Percentiles rank a stretch among this genome's conserved stretches.
phyloP scores from a whole-genome alignment of 2,888 invertebrate genomes.

The Parnassius glacialis region DNA sequence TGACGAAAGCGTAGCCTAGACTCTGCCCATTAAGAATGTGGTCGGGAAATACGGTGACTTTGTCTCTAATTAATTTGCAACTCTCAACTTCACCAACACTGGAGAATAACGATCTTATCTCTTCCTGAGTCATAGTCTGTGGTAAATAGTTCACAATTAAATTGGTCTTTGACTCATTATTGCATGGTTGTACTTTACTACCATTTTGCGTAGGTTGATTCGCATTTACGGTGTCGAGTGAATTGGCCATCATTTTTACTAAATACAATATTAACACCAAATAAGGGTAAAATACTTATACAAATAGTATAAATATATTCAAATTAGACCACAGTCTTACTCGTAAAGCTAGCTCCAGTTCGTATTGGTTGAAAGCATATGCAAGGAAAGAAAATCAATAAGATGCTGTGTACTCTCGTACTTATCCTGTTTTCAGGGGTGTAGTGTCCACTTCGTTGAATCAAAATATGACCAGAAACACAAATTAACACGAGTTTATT shows the following conservation, averaged over 20 bases:
- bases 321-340: conserved; percentile 60
- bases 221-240: conserved; percentile 75
- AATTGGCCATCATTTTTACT: conserved; percentile 78
- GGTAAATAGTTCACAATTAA: conserved; percentile 99
- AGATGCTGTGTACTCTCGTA: conserved; percentile 79
- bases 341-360: conserved; percentile 68
- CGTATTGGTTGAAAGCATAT: conserved; percentile 80
- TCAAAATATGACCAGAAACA: conserved; percentile 71
- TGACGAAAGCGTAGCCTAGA: conserved; percentile 94
- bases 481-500: conserved; percentile 75
- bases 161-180: conserved; percentile 98
- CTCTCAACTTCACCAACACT: conserved; percentile 98
- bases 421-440: conserved; percentile 68
- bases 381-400: conserved; percentile 82
- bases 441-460: conserved; percentile 65
- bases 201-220: conserved; percentile 88
- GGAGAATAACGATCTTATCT: conserved; percentile 95
- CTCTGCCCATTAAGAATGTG: conserved; percentile 88
- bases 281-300: conserved; percentile 53
- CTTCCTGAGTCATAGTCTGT: conserved; percentile 99
- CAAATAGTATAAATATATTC: conserved; percentile 48
- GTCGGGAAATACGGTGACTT: conserved; percentile 89
- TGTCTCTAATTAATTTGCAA: conserved; percentile 98
- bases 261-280: conserved; percentile 56
- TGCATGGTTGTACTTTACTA: conserved; percentile 83